Percentiles rank a stretch among this genome's conserved stretches.
Conservation (phyloP, 2,888 invertebrate species). For the Eurytoma californica region DNA sequence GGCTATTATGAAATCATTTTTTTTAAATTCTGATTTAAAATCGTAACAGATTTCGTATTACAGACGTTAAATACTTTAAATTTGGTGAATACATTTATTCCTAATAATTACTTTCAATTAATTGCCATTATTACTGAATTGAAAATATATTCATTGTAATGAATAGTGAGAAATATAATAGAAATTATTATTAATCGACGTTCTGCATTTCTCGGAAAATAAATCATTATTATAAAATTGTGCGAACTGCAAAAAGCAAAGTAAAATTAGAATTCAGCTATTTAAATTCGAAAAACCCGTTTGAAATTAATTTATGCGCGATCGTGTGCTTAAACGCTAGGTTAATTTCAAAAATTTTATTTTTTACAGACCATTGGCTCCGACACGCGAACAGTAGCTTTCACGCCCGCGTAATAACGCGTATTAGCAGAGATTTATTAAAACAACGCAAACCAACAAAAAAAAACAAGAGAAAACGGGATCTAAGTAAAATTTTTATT, state of each 20-base stretch:
- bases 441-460: neutral
- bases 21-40: no score
- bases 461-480: neutral
- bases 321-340: slow-evolving; percentile 8
- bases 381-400: slow-evolving; percentile 14
- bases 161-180: no score
- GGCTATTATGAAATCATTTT: no score
- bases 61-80: no score
- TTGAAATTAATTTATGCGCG: slow-evolving; percentile 16
- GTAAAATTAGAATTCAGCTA: neutral
- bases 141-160: no score
- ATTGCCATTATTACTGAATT: no score
- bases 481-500: neutral
- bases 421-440: neutral
- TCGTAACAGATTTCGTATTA: no score
- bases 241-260: neutral
- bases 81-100: no score
- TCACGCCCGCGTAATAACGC: neutral
- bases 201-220: neutral
- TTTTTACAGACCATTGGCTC: neutral
- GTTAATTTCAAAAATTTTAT: slow-evolving; percentile 3
- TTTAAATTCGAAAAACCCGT: slow-evolving; percentile 29
- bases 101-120: no score
- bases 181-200: no score
- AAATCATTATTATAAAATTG: neutral